Evolutionary conservation across 2,113 vertebrate species (phyloP), one percentile per base, ranked within the genome.

Genomic region (Pseudopodoces humilis): DNA sequence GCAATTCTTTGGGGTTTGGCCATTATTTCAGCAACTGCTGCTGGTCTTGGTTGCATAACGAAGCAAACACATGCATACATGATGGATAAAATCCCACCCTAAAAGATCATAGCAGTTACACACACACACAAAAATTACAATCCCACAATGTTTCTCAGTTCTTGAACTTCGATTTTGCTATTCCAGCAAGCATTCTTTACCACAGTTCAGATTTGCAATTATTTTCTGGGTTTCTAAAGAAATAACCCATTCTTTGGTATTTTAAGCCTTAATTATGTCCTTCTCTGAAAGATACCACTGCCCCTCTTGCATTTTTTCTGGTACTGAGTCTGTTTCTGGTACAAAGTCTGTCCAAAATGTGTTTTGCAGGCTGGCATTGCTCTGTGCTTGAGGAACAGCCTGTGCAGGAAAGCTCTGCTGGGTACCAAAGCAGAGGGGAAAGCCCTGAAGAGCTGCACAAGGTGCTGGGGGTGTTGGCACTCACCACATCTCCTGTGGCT

Each of bases 21-120:
- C 39, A 41, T n/a, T 87, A 39, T 47, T 87, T 63, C 74, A 70
- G n/a, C 55, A 78, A 28, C n/a, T 70, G 64, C 41, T 87, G 47
- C 39, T 70, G 15, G 8, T 62, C 39, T 41, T 62, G 56, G 23
- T 39, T 87, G 47, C 10, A 11, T 14, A 70, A 41, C 30, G 63
- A 70, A 78, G 39, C 39, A 62, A 70, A 60, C 64, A 46, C 18
- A 0, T 23, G 4, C 0, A 0, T 9, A 24, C 33, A n/a, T 13
- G 28, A 39, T n/a, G 55, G n/a, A 70, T 41, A 70, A 63, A 79
- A 70, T 63, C 28, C 19, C 65, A 25, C 11, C 15, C 55, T 46
- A 10, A n/a, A 78, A n/a, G 11, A 53, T 33, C 39, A n/a, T 4
- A 46, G n/a, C 47, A 69, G 33, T 60, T 18, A 28, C 7, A 46